A percentile compares a stretch with the other conserved stretches of the same genome.
Conservation (phyloP, 2,113 vertebrate species). For the Diphyllodes magnificus region DNA sequence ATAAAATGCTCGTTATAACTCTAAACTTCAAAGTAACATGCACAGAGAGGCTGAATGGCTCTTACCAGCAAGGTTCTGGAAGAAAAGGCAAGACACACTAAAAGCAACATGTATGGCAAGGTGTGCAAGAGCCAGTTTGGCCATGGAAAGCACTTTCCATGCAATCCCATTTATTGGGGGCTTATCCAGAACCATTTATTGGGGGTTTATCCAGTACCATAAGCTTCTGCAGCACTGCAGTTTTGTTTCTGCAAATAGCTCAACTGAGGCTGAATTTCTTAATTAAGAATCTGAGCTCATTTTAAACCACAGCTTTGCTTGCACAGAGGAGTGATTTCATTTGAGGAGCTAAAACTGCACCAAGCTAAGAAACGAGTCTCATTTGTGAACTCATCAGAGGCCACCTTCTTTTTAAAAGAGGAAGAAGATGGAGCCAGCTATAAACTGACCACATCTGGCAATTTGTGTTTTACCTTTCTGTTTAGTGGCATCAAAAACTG, state of each 20-base stretch:
- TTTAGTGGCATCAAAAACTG: background rate
- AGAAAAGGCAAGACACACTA: background rate
- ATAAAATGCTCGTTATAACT: background rate
- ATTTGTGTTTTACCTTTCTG: background rate
- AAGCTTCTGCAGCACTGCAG: background rate
- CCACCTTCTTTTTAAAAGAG: background rate
- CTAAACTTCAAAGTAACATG: background rate
- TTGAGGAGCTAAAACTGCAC: background rate
- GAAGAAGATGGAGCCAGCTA: background rate
- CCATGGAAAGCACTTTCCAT: background rate
- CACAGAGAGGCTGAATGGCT: background rate
- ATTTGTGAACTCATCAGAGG: background rate
- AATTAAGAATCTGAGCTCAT: constrained; percentile 41
- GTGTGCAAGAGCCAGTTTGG: background rate
- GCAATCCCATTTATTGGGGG: background rate
- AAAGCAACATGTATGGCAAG: background rate
- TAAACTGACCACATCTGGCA: background rate
- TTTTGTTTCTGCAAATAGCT: background rate
- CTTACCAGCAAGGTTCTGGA: background rate
- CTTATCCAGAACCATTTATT: background rate
- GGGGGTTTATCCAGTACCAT: background rate
- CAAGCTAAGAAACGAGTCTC: background rate
- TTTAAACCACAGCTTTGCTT: background rate
- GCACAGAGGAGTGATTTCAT: background rate
- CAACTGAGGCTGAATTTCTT: background rate